A percentile compares a stretch with the other conserved stretches of the same genome.
Conservation (phyloP, 2,113 vertebrate species). For the Procavia capensis region DNA sequence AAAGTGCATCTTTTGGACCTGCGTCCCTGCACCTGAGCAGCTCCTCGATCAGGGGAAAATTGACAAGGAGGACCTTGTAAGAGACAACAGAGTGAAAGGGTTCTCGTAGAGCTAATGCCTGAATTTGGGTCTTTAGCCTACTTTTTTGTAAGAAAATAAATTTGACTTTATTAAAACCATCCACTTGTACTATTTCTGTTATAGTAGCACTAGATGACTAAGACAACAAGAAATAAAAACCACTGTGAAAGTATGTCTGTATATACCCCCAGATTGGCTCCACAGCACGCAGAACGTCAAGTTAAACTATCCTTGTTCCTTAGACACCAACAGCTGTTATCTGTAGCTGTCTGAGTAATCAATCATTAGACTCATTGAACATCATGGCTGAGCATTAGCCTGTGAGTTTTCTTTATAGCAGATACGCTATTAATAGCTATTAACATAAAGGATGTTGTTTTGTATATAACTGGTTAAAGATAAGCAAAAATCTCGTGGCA, state of each 20-base stretch:
- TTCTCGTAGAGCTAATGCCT: too few species aligned
- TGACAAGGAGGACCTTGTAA: too few species aligned
- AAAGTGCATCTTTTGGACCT: too few species aligned
- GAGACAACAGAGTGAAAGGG: too few species aligned
- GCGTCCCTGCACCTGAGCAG: too few species aligned
- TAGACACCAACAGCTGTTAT: neutral
- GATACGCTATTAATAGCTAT: neutral
- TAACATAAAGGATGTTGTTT: neutral
- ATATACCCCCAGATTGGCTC: neutral
- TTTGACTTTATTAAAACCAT: too few species aligned
- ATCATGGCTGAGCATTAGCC: neutral
- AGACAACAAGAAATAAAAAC: neutral
- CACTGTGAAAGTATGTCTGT: neutral
- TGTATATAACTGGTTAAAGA: neutral
- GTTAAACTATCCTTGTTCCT: neutral
- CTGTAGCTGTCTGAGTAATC: neutral
- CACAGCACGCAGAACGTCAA: neutral
- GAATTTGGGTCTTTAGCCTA: too few species aligned
- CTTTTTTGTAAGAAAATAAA: too few species aligned
- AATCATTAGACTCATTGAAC: neutral
- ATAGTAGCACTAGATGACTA: too few species aligned
- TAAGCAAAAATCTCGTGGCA: too few species aligned
- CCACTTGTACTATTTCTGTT: too few species aligned
- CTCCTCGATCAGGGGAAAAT: too few species aligned
- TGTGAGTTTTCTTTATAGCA: neutral